Evolutionary conservation across 1,140 invertebrate species (phyloP).

Genomic region (Zaprionus vittiger): DNA sequence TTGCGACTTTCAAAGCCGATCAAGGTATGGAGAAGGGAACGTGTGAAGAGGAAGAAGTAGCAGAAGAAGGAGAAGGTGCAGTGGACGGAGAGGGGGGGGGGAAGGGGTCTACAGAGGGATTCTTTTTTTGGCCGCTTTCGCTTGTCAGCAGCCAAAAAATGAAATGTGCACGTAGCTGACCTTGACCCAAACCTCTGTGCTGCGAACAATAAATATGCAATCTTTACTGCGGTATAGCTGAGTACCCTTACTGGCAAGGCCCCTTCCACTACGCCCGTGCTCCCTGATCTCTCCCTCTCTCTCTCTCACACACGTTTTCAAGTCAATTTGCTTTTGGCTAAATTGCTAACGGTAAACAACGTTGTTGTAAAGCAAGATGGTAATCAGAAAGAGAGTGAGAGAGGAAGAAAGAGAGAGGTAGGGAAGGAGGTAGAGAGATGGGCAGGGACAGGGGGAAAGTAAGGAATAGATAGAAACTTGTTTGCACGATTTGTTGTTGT

Average conservation of each 20-base stretch:
- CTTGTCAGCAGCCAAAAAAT: conserved; percentile 59
- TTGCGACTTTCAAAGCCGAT: conserved; percentile 47
- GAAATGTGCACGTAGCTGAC: conserved; percentile 77
- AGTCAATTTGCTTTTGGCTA: conserved; percentile 70
- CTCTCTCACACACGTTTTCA: not conserved
- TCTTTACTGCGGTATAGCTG: conserved; percentile 42
- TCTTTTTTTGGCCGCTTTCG: conserved; percentile 34
- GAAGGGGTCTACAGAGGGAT: not conserved
- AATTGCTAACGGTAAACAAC: conserved; percentile 75
- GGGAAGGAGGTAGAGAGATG: not conserved
- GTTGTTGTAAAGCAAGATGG: conserved; percentile 21
- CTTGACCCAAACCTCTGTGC: conserved; percentile 61
- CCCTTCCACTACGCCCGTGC: not conserved
- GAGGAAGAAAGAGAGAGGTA: conserved; percentile 10
- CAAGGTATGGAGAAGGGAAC: not conserved
- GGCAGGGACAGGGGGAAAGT: conserved; percentile 12
- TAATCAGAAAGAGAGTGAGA: conserved; percentile 6
- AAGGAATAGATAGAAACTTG: conserved; percentile 51
- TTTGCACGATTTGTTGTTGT: conserved; percentile 47
- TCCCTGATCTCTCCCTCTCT: not conserved
- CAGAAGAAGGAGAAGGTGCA: not conserved
- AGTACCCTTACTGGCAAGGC: not conserved
- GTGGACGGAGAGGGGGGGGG: not conserved
- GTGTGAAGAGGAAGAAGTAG: not conserved
- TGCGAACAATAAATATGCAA: conserved; percentile 71